A percentile compares a stretch with the other conserved stretches of the same genome.
Evolutionary conservation across 2,113 vertebrate species (phyloP).

Genomic region (Phainopepla nitens): DNA sequence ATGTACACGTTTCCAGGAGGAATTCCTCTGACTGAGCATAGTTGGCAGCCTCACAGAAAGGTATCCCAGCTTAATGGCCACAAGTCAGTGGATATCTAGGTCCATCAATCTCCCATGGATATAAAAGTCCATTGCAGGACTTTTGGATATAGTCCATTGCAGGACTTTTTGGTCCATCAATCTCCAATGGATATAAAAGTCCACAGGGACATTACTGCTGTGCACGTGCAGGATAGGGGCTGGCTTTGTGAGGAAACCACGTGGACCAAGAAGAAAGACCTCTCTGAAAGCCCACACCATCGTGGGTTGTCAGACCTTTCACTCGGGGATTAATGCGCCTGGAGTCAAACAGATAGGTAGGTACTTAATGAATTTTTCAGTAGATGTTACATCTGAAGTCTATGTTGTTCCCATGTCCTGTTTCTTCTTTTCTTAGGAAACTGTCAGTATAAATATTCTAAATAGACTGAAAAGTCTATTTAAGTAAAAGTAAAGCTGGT

Average conservation of each 20-base stretch:
- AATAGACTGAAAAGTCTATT: background rate
- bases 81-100: background rate
- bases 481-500: background rate
- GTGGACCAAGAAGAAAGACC: background rate
- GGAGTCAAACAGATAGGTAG: background rate
- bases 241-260: background rate
- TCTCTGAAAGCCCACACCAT: background rate
- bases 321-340: background rate
- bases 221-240: background rate
- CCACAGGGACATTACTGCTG: background rate
- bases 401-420: background rate
- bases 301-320: background rate
- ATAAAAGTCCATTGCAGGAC: too few relatives aligned
- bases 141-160: too few relatives aligned
- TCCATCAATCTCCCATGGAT: background rate
- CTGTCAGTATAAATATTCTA: background rate
- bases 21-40: background rate
- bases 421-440: background rate
- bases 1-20: constrained; percentile 17
- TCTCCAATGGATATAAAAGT: background rate
- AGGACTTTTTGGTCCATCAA: too few relatives aligned
- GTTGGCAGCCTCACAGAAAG: background rate
- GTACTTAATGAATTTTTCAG: background rate
- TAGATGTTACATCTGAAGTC: background rate
- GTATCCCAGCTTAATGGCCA: background rate